A percentile compares a stretch with the other conserved stretches of the same genome.
phyloP scores from a whole-genome alignment of 1,140 invertebrate genomes.

The Macrosteles quadrilineatus region DNA sequence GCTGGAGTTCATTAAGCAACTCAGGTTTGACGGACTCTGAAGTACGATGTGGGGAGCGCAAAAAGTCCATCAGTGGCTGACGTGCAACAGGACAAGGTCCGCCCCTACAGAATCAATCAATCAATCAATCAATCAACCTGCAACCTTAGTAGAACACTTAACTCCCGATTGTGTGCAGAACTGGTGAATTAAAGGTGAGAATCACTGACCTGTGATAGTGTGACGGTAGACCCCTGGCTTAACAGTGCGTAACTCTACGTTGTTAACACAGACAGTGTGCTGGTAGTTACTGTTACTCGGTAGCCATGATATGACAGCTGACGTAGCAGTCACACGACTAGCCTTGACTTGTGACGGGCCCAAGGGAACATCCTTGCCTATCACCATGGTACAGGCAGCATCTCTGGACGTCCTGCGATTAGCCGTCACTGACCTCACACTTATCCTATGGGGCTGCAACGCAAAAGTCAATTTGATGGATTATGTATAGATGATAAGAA shows the following conservation, averaged over 20 bases:
- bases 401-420: constrained; percentile 87
- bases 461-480: no score
- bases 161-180: no score
- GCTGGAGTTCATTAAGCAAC: no score
- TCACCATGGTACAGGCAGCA: constrained; percentile 96
- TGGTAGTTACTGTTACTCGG: constrained; percentile 98
- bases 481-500: no score
- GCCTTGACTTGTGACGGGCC: constrained; percentile 89
- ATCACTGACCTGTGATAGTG: constrained; percentile 77
- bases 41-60: no score
- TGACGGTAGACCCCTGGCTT: constrained; percentile 92
- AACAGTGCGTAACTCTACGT: constrained; percentile 88
- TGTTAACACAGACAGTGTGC: constrained; percentile 97
- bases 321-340: constrained; percentile 91
- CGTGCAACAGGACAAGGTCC: no score
- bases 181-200: no score
- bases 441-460: constrained; percentile 90
- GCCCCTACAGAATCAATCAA: no score
- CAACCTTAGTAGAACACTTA: no score
- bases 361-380: constrained; percentile 89
- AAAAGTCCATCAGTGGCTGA: no score
- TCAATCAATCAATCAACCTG: no score
- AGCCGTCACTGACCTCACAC: constrained; percentile 89
- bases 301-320: constrained; percentile 95
- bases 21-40: no score